These are phyloP conservation scores for Toxonevra muliebris DNA, from an alignment of 2,888 invertebrate genomes.

Conservation along the genomic window DNA sequence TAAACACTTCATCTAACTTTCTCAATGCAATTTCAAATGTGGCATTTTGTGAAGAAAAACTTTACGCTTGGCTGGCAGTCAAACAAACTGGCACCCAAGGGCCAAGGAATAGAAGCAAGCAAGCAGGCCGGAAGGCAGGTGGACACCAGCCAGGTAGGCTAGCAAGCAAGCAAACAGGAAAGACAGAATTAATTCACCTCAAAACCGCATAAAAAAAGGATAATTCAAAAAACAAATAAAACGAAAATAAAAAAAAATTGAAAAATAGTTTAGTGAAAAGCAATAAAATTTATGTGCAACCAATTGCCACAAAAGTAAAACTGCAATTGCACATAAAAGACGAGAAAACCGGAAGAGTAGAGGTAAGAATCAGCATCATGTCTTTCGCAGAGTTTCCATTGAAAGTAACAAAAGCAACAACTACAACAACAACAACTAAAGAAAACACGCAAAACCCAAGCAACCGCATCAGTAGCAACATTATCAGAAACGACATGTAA, in stretches of 20 bases:
- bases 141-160: too few relatives aligned
- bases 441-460: neutral
- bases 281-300: slow-evolving; percentile 17
- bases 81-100: neutral
- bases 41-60: neutral
- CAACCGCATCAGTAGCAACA: neutral
- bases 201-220: slow-evolving; percentile 3
- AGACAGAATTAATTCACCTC: neutral
- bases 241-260: neutral
- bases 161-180: neutral
- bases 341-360: neutral
- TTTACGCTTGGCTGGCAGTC: neutral
- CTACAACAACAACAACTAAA: too few relatives aligned
- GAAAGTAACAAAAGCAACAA: too few relatives aligned
- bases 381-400: too few relatives aligned
- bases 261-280: neutral
- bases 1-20: neutral
- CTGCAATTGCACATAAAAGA: slow-evolving; percentile 1
- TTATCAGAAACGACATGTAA: neutral
- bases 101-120: neutral
- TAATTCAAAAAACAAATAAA: neutral
- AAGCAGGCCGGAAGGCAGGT: neutral
- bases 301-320: slow-evolving; percentile 12
- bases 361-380: too few relatives aligned
- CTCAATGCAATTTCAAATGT: neutral